phyloP scores from a whole-genome alignment of 2,113 vertebrate species.

The Nyctereutes procyonoides region DNA sequence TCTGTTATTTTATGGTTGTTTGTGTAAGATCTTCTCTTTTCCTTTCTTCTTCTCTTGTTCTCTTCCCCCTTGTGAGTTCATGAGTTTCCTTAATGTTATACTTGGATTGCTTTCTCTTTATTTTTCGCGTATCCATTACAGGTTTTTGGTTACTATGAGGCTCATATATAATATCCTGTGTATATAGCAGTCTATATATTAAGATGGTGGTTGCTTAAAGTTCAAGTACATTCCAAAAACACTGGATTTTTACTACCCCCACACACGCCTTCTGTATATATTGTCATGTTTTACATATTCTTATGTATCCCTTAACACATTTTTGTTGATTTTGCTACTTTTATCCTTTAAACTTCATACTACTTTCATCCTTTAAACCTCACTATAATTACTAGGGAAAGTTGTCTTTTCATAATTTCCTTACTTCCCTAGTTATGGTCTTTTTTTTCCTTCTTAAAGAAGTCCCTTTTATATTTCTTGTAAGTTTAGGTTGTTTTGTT shows the following conservation, averaged over 20 bases:
- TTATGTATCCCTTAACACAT: not conserved
- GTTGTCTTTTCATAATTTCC: not conserved
- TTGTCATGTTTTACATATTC: not conserved
- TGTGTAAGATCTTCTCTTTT: not conserved
- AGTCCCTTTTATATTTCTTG: not conserved
- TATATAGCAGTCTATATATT: not conserved
- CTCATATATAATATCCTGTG: not conserved
- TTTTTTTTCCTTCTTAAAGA: not conserved
- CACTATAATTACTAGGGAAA: not conserved
- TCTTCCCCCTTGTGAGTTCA: not conserved
- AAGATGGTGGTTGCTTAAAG: not conserved
- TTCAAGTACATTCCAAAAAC: not conserved
- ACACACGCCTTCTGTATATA: not conserved
- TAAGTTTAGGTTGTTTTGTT: not conserved
- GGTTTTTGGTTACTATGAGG: not conserved
- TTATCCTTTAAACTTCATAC: not conserved
- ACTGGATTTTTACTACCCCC: not conserved
- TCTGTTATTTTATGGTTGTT: not conserved
- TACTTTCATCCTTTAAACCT: not conserved
- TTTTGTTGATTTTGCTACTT: not conserved
- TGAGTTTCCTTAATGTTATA: not conserved
- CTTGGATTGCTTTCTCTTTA: not conserved
- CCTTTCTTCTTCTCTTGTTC: not conserved
- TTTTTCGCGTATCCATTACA: not conserved
- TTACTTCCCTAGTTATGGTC: not conserved